Base-by-base conservation (phyloP, 2,888 invertebrate species). In the Heteromyza rotundicornis region DNA sequence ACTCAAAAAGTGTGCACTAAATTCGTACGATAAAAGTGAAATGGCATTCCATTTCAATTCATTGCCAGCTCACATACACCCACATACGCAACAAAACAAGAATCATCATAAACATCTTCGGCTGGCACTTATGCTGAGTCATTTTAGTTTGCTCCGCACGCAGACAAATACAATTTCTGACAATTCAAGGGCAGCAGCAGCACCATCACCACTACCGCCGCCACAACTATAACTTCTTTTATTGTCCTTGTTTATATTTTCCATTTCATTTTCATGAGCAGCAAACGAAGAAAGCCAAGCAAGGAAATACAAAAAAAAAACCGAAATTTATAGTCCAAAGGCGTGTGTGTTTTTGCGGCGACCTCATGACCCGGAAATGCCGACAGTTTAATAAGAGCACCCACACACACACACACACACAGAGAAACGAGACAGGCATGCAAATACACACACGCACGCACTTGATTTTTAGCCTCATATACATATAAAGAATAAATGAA, bases 141-240 rank as follows among this genome's bases (percentile, higher is more conserved):
- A 40, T 10, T 40, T 40, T 40, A n/a, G 16, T n/a, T 14, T n/a
- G 10, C 14, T n/a, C 12, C 40, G 14, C 40, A 14, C n/a, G 40
- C 51, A 51, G 17, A 51, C 16, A 23, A 23, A 49, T 24, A 49
- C 7, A 7, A 70, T 72, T 73, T 73, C 70, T 69, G 64, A 62
- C 69, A 72, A 66, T 71, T 75, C 74, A 74, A 74, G 73, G 73
- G 62, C 74, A 57, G n/a, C 56, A 51, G 57, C 36, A 54, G 23
- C 19, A 10, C 40, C 16, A 3, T n/a, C 40, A n/a, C 40, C 40
- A n/a, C 50, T 10, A 22, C 20, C n/a, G 47, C 32, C n/a, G 17
- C 19, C n/a, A n/a, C n/a, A n/a, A n/a, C n/a, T n/a, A n/a, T n/a
- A n/a, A n/a, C n/a, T n/a, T n/a, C n/a, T n/a, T n/a, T n/a, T n/a